Evolutionary conservation across 1,140 invertebrate species (phyloP).

Genomic region (Cataglyphis hispanica): DNA sequence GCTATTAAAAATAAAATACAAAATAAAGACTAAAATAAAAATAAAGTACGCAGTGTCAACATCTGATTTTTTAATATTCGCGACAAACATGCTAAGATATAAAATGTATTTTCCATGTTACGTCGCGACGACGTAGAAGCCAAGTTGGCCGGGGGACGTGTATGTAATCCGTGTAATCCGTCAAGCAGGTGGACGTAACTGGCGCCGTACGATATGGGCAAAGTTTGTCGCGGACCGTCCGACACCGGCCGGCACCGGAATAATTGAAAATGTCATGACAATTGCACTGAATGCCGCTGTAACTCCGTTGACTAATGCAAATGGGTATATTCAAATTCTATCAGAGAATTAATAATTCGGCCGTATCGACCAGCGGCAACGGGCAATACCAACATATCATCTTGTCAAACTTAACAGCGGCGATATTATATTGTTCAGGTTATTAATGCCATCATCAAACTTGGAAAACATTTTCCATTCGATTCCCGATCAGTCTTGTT

Average conservation of each 20-base stretch:
- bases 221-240: slow-evolving; percentile 44
- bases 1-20: neutral
- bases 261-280: slow-evolving; percentile 62
- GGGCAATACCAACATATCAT: slow-evolving; percentile 41
- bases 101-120: neutral
- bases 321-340: slow-evolving; percentile 58
- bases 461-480: slow-evolving; percentile 22
- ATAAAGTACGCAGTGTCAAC: neutral
- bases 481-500: neutral
- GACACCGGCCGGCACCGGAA: slow-evolving; percentile 24
- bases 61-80: neutral
- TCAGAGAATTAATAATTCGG: slow-evolving; percentile 52
- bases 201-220: slow-evolving; percentile 44
- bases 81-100: neutral
- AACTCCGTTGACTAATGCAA: slow-evolving; percentile 54
- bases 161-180: slow-evolving; percentile 57
- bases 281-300: slow-evolving; percentile 31
- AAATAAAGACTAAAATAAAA: no score
- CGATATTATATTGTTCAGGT: neutral
- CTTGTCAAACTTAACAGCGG: slow-evolving; percentile 52
- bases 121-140: slow-evolving; percentile 13
- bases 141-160: slow-evolving; percentile 28
- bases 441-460: slow-evolving; percentile 51
- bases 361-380: slow-evolving; percentile 14
- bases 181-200: slow-evolving; percentile 49